A percentile compares a stretch with the other conserved stretches of the same genome.
These are phyloP conservation scores for Platycheirus albimanus DNA, from an alignment of 2,888 invertebrate species.

Conservation along the genomic window DNA sequence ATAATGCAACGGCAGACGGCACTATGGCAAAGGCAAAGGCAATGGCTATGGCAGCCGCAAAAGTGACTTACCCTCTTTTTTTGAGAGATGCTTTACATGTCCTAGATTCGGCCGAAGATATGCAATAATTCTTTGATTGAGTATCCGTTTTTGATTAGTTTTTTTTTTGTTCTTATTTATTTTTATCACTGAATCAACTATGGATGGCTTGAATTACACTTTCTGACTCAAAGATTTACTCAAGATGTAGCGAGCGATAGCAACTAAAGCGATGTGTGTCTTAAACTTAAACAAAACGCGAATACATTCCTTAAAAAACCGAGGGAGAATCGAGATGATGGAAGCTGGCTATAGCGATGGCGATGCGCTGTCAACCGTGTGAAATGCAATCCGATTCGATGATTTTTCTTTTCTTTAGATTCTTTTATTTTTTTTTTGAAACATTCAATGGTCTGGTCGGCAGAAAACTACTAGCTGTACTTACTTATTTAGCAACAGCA, in stretches of 20 bases:
- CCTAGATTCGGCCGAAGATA: conserved; percentile 68
- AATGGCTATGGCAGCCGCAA: no score
- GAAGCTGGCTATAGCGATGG: no score
- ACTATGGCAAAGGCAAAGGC: no score
- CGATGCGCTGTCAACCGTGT: conserved; percentile 47
- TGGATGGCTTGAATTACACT: conserved; percentile 18
- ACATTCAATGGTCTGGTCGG: conserved; percentile 4
- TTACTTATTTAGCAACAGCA: no score
- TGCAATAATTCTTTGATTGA: conserved; percentile 53
- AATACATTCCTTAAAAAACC: conserved; percentile 25
- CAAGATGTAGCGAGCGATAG: neutral
- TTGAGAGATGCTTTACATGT: conserved; percentile 74
- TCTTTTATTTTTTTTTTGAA: conserved; percentile 1
- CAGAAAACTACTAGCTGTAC: conserved; percentile 14
- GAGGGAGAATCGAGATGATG: neutral
- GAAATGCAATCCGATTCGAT: conserved; percentile 11
- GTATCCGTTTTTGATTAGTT: conserved; percentile 69
- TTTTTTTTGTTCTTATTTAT: neutral
- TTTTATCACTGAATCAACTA: neutral
- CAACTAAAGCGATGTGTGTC: conserved; percentile 15
- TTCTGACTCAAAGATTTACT: neutral
- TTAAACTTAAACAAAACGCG: conserved; percentile 34
- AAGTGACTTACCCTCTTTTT: conserved; percentile 71
- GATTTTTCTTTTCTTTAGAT: conserved; percentile 1
- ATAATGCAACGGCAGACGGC: conserved; percentile 11